Evolutionary conservation across 2,113 vertebrate species (phyloP).

Genomic region (Australoheros scitulus): DNA sequence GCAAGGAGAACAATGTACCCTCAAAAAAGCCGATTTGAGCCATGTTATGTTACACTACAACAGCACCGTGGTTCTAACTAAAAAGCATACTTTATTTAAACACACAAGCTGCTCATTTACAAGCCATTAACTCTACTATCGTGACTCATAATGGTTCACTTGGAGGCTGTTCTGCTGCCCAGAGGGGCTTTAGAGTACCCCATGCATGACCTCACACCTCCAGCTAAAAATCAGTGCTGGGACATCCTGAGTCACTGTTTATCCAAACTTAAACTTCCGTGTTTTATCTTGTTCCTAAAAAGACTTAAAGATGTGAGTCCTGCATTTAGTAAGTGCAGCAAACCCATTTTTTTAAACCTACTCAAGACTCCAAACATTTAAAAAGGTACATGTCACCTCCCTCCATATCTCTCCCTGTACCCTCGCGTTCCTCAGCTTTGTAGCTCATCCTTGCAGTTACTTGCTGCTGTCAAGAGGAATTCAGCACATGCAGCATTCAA

Average conservation of each 20-base stretch:
- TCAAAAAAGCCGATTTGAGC: background rate
- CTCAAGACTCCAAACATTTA: background rate
- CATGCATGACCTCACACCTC: background rate
- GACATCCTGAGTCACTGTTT: conserved; percentile 28
- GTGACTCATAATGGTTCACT: conserved; percentile 21
- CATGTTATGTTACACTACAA: background rate
- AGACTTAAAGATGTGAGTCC: background rate
- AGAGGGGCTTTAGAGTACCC: conserved; percentile 16
- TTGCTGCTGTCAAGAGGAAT: conserved; percentile 41
- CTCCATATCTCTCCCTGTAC: background rate
- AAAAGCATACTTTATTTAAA: conserved; percentile 22
- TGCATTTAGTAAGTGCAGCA: background rate
- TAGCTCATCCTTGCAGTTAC: conserved; percentile 39
- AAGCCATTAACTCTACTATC: conserved; percentile 34
- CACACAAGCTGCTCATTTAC: conserved; percentile 37
- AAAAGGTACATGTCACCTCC: background rate
- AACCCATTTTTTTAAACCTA: background rate
- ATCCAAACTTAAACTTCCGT: background rate
- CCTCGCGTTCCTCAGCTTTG: background rate
- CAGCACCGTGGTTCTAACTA: conserved; percentile 22
- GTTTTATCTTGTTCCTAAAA: conserved; percentile 6
- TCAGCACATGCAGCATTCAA: conserved; percentile 44
- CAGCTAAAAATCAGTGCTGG: background rate
- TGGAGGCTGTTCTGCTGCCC: conserved; percentile 1
- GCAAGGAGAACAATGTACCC: background rate